A percentile compares a stretch with the other conserved stretches of the same genome.
Conservation (phyloP, 2,888 invertebrate species). For the Emmelina monodactyla region DNA sequence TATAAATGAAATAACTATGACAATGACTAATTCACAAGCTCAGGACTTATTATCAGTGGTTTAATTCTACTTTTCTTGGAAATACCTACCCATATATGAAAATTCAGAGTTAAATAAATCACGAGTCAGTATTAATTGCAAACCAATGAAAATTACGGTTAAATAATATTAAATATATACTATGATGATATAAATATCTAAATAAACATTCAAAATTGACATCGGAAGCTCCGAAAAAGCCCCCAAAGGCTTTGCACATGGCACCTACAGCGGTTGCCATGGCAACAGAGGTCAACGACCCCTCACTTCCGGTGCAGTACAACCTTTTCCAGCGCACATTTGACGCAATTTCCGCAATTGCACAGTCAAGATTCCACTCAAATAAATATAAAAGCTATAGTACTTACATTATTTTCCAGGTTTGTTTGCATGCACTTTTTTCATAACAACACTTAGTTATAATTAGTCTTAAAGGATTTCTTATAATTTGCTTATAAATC, state of each 20-base stretch:
- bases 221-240: not conserved
- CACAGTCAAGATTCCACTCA: not conserved
- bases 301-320: conserved; percentile 28
- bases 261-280: conserved; percentile 39
- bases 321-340: conserved; percentile 4
- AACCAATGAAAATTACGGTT: too few relatives aligned
- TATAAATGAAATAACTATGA: too few relatives aligned
- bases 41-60: too few relatives aligned
- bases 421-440: not conserved
- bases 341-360: conserved; percentile 4
- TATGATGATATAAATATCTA: not conserved
- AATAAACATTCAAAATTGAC: not conserved
- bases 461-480: not conserved
- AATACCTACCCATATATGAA: too few relatives aligned
- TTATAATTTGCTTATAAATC: not conserved
- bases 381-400: not conserved
- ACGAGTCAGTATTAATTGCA: too few relatives aligned
- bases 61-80: too few relatives aligned
- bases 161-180: too few relatives aligned
- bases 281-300: conserved; percentile 51
- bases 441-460: not conserved
- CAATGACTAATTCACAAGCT: too few relatives aligned
- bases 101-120: too few relatives aligned
- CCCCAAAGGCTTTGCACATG: not conserved
- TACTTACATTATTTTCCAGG: not conserved